Evolutionary conservation across 2,797 vertebrate genomes (phyloP), one percentile per base, ranked within the genome.

Genomic region (Graptemys geographica): DNA sequence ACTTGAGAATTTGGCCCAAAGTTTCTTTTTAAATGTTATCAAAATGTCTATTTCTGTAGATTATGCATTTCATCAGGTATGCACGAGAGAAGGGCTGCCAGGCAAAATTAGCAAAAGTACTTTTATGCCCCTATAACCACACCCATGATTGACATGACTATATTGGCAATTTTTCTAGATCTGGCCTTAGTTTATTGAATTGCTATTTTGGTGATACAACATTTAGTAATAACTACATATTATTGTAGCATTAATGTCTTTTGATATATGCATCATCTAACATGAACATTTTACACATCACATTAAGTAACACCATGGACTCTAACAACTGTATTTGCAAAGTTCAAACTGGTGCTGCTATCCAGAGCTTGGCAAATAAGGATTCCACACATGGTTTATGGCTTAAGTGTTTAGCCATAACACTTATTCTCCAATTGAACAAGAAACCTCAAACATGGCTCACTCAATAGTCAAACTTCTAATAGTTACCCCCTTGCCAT

Each of bases 401-500:
- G 31, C 8, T 69, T 21, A 37, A 59, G 28, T 31, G 31, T 72
- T 69, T 69, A 69, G 65, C 10, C n/a, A 69, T 21, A 69, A 23
- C n/a, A 41, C 18, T 41, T 72, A 19, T 23, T 23, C 10, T 37
- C 23, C 21, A 72, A 41, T 72, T 49, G 56, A 31, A 89, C 44
- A 57, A 12, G 8, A 27, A 41, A 57, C 1, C 4, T 1, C 44
- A 25, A 33, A 12, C 0, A 1, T 1, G 31, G 52, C 41, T 10
- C 33, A 53, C 4, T 6, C 8, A 25, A 0, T 27, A 28, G 27
- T 0, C 31, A 31, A 56, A 16, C 8, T 5, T 4, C n/a, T 41
- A 28, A 41, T 11, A 37, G 0, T 13, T 53, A 0, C 2, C 12
- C 51, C 47, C 51, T 0, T 13, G 0, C 23, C 74, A 69, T 4